Percentiles rank a stretch among this genome's conserved stretches.
phyloP scores from a whole-genome alignment of 2,113 vertebrate genomes.

The Canis aureus region DNA sequence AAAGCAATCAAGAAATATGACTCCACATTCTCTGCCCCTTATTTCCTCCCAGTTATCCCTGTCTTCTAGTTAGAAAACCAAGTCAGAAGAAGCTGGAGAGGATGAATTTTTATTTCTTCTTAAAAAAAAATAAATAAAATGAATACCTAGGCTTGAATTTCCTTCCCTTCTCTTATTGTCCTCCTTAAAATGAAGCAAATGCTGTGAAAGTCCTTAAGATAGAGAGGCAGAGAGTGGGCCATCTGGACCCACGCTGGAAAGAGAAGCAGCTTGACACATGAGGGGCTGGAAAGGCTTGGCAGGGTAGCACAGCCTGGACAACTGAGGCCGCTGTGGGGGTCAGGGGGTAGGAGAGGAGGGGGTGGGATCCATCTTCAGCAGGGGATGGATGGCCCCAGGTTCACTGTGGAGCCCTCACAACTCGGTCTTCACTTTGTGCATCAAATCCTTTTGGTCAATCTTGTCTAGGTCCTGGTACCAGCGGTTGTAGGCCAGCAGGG shows the following conservation, averaged over 20 bases:
- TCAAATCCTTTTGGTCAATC: constrained; percentile 97
- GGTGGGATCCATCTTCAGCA: not conserved
- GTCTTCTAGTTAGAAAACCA: constrained; percentile 38
- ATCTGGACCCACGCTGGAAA: not conserved
- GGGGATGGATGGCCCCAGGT: not conserved
- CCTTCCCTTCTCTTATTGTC: not conserved
- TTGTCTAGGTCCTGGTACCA: constrained; percentile 96
- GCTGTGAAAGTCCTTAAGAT: not conserved
- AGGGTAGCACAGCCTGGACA: rapidly evolving
- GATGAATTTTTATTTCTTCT: constrained; percentile 75
- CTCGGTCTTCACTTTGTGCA: constrained; percentile 98
- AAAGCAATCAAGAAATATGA: not conserved
- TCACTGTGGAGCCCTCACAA: constrained; percentile 87
- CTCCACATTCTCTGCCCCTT: not conserved
- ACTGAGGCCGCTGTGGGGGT: not conserved
- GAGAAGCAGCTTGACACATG: not conserved
- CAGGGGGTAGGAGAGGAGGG: not conserved
- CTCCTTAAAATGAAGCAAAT: not conserved
- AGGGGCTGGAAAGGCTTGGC: not conserved
- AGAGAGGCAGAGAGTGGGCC: not conserved
- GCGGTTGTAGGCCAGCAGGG: constrained; percentile 96
- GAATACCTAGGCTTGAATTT: constrained; percentile 9
- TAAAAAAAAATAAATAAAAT: constrained; percentile 74
- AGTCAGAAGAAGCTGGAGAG: constrained; percentile 46
- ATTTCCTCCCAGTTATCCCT: not conserved